These are phyloP conservation scores for Epinotia bilunana DNA, from an alignment of 2,888 invertebrate species.

Conservation along the genomic window DNA sequence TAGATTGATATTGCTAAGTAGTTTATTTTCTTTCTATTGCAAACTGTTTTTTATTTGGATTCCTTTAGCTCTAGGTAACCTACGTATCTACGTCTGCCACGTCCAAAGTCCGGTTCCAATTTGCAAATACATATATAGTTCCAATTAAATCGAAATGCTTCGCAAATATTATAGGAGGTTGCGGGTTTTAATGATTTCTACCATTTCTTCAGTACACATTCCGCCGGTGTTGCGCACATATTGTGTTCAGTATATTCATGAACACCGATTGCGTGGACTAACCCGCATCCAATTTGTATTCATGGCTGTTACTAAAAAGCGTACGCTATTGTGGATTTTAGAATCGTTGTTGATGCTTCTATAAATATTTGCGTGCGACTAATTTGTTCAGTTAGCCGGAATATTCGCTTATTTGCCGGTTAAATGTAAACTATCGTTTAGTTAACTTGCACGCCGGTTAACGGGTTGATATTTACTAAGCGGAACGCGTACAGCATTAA, in stretches of 20 bases:
- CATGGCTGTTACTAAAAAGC: slow-evolving; percentile 16
- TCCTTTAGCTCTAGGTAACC: neutral
- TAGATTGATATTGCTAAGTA: neutral
- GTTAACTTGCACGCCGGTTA: too few species aligned
- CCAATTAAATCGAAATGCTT: too few species aligned
- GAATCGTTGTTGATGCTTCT: slow-evolving; percentile 4
- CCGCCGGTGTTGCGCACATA: slow-evolving; percentile 13
- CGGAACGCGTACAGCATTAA: too few species aligned
- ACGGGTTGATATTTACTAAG: too few species aligned
- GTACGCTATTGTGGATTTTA: slow-evolving; percentile 19
- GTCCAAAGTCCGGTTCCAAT: too few species aligned
- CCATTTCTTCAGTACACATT: neutral
- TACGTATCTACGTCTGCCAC: neutral
- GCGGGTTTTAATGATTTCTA: too few species aligned
- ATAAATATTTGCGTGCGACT: slow-evolving; percentile 12
- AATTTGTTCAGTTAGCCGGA: slow-evolving; percentile 2
- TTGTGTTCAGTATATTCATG: slow-evolving; percentile 35
- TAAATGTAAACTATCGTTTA: neutral
- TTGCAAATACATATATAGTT: too few species aligned
- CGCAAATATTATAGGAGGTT: neutral
- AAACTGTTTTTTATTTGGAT: neutral
- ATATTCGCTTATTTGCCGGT: neutral
- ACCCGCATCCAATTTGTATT: slow-evolving; percentile 34
- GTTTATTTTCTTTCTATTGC: neutral
- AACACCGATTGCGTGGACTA: slow-evolving; percentile 27